These are phyloP conservation scores for Gavia stellata DNA, from an alignment of 2,113 vertebrate species.

Conservation along the genomic window DNA sequence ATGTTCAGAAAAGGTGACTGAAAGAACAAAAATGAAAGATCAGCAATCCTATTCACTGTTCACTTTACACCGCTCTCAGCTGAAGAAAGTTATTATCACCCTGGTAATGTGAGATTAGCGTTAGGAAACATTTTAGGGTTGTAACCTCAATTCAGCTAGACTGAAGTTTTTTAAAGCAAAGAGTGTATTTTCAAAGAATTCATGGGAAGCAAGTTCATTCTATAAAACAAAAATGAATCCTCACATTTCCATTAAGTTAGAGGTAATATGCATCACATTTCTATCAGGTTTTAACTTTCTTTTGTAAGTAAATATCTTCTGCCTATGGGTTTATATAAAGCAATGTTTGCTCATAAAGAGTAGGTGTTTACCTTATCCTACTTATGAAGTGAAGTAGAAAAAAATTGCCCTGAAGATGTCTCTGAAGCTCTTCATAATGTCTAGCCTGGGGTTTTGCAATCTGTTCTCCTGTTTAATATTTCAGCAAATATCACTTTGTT, in stretches of 20 bases:
- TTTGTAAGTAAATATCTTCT: conserved; percentile 37
- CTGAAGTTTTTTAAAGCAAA: neutral
- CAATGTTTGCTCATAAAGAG: conserved; percentile 60
- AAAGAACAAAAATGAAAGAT: conserved; percentile 38
- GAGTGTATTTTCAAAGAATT: neutral
- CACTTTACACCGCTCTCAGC: neutral
- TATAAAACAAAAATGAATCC: neutral
- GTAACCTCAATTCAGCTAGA: conserved; percentile 31
- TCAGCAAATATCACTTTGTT: conserved; percentile 73
- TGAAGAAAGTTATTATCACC: conserved; percentile 52
- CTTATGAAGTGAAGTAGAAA: conserved; percentile 68
- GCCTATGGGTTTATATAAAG: conserved; percentile 42
- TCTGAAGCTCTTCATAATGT: conserved; percentile 56
- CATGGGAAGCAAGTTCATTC: neutral
- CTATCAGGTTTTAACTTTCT: conserved; percentile 12
- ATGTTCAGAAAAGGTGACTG: neutral
- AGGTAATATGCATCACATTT: neutral
- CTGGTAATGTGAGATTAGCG: conserved; percentile 32
- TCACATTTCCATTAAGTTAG: neutral
- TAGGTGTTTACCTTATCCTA: conserved; percentile 70
- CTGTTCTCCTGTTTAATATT: conserved; percentile 73
- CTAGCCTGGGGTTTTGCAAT: conserved; percentile 70
- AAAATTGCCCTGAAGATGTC: conserved; percentile 64
- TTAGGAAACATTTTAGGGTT: conserved; percentile 50
- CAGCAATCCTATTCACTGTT: conserved; percentile 17